Conservation (phyloP, 1,140 invertebrate species). For the Camponotus vicinus region DNA sequence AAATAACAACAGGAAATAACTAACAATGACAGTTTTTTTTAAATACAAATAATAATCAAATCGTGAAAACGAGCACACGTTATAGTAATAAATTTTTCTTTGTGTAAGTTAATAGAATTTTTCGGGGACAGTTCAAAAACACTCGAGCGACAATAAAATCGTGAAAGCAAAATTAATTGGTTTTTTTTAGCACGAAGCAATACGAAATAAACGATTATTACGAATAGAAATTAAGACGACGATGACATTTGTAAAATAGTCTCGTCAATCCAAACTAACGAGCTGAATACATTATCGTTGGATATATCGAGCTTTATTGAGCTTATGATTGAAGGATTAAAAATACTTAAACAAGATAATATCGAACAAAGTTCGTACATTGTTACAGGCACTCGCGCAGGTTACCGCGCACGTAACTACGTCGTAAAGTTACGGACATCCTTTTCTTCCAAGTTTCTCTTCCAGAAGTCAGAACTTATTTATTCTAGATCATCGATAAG, state of each 20-base stretch:
- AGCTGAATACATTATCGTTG: not conserved
- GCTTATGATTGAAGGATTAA: conserved; percentile 17
- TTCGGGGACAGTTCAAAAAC: not conserved
- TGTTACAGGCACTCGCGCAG: not conserved
- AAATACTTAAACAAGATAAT: conserved; percentile 54
- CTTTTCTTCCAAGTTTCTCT: conserved; percentile 1
- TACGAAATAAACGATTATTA: not conserved
- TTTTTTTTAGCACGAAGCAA: not conserved
- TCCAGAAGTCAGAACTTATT: conserved; percentile 3
- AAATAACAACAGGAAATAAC: not conserved
- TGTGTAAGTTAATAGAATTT: not conserved
- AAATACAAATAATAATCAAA: not conserved
- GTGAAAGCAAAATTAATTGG: not conserved
- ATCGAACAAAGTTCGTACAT: conserved; percentile 34
- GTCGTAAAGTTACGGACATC: conserved; percentile 15
- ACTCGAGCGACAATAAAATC: not conserved
- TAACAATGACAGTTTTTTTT: not conserved
- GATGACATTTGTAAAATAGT: not conserved
- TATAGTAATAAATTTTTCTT: conserved; percentile 1
- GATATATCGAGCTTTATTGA: not conserved
- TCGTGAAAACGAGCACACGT: not conserved
- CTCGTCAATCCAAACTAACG: conserved; percentile 11
- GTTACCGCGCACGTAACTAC: not conserved
- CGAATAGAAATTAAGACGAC: conserved; percentile 3
- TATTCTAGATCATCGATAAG: not conserved